Base-by-base conservation (phyloP, 1,140 invertebrate genomes). In the Philaenus spumarius region DNA sequence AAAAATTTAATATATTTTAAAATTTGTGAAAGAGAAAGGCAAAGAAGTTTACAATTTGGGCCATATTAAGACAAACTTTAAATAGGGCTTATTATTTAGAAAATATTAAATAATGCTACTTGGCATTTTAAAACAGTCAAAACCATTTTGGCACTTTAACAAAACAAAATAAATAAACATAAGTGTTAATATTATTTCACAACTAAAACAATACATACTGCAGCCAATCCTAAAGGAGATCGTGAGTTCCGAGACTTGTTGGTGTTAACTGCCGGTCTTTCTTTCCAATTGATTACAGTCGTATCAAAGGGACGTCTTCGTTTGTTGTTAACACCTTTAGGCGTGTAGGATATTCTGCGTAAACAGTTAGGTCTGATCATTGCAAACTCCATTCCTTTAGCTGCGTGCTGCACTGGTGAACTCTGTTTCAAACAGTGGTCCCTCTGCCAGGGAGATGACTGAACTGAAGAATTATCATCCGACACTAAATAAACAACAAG, bases 341-440 rank as follows among this genome's bases (percentile, higher is more conserved):
- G 57, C 26, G 57, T 60, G 39, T 52, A 62, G 3, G 17, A 34
- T 35, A 51, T 26, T 22, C 55, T 11, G 15, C 30, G 53, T 15
- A 17, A 47, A 51, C 24, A 26, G 23, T 24, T 35, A 62, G 81
- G 80, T 55, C 84, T 77, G 66, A 80, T 77, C 71, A 87, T 89
- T 66, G 80, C 85, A 66, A 90, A 82, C 65, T 81, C 78, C 72
- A 90, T 77, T 72, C 87, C 83, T 66, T 80, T 82, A 58, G 84
- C 86, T 45, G 85, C 75, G 69, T 83, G 82, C 34, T 80, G 80
- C 55, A 82, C 80, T 30, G 90, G 89, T 62, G 80, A 75, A 24
- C 79, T 75, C 72, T 92, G 89, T 70, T 92, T 92, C 87, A 88
- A 92, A 66, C 84, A 85, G 70, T 90, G 89, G 72, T 93, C 89